phyloP scores from a whole-genome alignment of 1,140 invertebrate species.

The Centruroides sculpturatus region DNA sequence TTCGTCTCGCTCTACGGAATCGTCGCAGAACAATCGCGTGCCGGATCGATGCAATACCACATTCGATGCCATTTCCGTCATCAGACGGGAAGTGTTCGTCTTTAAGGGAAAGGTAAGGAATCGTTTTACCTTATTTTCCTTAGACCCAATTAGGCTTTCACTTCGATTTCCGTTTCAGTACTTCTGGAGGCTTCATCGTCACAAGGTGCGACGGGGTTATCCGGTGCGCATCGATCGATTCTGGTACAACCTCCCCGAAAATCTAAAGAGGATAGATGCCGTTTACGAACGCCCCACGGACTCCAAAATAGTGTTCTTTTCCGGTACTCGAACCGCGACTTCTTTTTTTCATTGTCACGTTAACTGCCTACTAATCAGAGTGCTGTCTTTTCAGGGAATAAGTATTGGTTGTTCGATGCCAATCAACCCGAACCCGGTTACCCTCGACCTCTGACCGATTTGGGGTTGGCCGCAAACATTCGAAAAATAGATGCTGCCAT shows the following conservation, averaged over 20 bases:
- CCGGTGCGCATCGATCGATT: conserved; percentile 30
- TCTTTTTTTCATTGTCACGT: not conserved
- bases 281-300: conserved; percentile 72
- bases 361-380: not conserved
- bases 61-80: conserved; percentile 35
- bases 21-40: no score
- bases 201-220: conserved; percentile 20
- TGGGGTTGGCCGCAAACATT: conserved; percentile 61
- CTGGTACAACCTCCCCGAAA: conserved; percentile 41
- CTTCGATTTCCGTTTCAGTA: not conserved
- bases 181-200: conserved; percentile 13
- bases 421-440: conserved; percentile 50
- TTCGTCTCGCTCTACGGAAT: no score
- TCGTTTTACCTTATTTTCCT: conserved; percentile 7
- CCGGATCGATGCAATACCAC: conserved; percentile 23
- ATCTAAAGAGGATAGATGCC: conserved; percentile 72
- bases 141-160: conserved; percentile 14
- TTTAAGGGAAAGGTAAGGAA: conserved; percentile 34
- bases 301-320: conserved; percentile 77
- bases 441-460: conserved; percentile 52
- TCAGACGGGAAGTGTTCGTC: conserved; percentile 33
- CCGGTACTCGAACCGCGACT: conserved; percentile 2
- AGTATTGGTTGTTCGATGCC: conserved; percentile 43
- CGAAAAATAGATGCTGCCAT: conserved; percentile 75
- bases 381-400: not conserved